Base-by-base conservation (phyloP, 92 coral and sea anemone species). In the Galaxea fascicularis region DNA sequence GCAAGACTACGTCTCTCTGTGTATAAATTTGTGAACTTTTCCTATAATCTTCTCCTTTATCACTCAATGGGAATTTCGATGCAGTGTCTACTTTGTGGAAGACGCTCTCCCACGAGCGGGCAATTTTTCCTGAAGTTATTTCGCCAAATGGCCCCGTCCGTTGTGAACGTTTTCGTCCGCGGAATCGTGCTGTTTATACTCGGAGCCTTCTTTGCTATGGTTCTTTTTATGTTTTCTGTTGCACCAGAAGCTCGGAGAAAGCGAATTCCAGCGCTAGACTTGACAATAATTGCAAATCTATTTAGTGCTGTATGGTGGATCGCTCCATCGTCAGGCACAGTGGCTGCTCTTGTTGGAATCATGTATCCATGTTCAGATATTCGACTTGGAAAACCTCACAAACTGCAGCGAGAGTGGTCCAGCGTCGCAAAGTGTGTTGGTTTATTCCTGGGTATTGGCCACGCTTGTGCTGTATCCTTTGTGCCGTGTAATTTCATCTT, bases 391-490 rank as follows among this genome's bases (percentile, higher is more conserved):
- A 90, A 89, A 95, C 93, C 99, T 62, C 94, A 95, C 83, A 91
- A 92, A 70, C 84, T 92, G 65, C 88, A 93, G 83, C 82, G 98
- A 83, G 99, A 97, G 71, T 97, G 99, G 99, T 95, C 99, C 13
- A 97, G 99, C 65, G 99, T 97, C 57, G 94, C 93, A 4, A 90
- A 98, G 73, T 97, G 99, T 75, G 95, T 93, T 71, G 93, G 91
- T 69, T 89, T 97, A 29, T 97, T 97, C 85, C 91, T 94, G 53
- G 99, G 99, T 41, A 94, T 97, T n/a, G 93, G 93, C 57, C 99
- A 97, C 52, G 99, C 98, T 75, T 93, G 91, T 86, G 99, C 96
- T 28, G 99, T 97, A 97, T 97, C 99, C 99, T 97, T 93, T 91
- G 16, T 28, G 45, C 16, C 17, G 45, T 45, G 12, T 35, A 17